Conservation (phyloP, 2,113 vertebrate species). For the Hiodon tergisus region DNA sequence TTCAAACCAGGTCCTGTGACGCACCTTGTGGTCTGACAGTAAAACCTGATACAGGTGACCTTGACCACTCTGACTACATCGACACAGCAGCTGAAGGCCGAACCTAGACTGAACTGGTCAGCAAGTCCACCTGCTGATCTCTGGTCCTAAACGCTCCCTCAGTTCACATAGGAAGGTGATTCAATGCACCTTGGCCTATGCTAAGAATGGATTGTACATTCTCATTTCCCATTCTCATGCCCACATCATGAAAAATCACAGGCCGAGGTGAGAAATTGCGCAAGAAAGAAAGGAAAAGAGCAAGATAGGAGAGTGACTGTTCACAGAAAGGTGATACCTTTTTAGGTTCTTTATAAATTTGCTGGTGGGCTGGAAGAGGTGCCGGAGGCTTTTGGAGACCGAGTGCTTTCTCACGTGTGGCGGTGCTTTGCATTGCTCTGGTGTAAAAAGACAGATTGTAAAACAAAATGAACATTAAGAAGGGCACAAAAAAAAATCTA, state of each 20-base stretch:
- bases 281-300: not conserved
- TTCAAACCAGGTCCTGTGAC: conserved; percentile 19
- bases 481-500: conserved; percentile 10
- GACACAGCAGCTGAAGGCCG: not conserved
- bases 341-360: conserved; percentile 86
- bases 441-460: conserved; percentile 18
- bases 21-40: conserved; percentile 21
- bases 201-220: not conserved
- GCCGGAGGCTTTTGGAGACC: conserved; percentile 83
- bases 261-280: not conserved
- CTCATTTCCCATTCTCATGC: not conserved
- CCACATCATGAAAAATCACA: not conserved
- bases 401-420: conserved; percentile 80
- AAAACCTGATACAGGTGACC: conserved; percentile 24
- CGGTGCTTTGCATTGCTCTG: conserved; percentile 78
- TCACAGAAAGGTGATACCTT: conserved; percentile 57
- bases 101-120: conserved; percentile 7
- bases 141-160: no score
- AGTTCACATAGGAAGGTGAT: not conserved
- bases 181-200: not conserved
- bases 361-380: conserved; percentile 81
- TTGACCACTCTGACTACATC: conserved; percentile 5
- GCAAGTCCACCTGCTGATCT: not conserved
- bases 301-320: not conserved
- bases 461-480: not conserved